These are phyloP conservation scores for Penaeus japonicus DNA, from an alignment of 1,140 invertebrate species.

Conservation along the genomic window DNA sequence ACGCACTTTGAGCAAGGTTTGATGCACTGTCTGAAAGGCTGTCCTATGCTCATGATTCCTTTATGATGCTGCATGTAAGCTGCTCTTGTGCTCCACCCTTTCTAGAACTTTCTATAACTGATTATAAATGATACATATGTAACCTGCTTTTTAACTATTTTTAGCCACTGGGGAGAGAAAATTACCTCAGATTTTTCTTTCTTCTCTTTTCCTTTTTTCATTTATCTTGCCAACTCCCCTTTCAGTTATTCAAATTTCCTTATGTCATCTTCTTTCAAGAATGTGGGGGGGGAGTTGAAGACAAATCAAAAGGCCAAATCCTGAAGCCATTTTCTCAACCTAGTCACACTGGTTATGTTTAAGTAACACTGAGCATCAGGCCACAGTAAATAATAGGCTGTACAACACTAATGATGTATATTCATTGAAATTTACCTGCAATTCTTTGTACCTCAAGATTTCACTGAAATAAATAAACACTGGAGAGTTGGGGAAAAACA, in stretches of 20 bases:
- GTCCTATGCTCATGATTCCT: slow-evolving; percentile 25
- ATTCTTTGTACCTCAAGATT: slow-evolving; percentile 57
- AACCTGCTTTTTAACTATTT: slow-evolving; percentile 34
- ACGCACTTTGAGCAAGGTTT: slow-evolving; percentile 54
- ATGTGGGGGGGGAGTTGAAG: no score
- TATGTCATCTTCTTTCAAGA: no score
- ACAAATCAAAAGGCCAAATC: background rate
- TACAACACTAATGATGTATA: slow-evolving; percentile 56
- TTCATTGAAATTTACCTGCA: slow-evolving; percentile 55
- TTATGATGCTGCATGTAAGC: slow-evolving; percentile 26
- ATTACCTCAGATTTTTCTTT: no score
- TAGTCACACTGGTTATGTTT: slow-evolving; percentile 24
- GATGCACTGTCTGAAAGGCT: slow-evolving; percentile 33
- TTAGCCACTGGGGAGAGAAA: background rate
- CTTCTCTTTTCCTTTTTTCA: no score
- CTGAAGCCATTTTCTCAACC: background rate
- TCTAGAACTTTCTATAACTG: slow-evolving; percentile 17
- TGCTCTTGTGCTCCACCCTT: slow-evolving; percentile 50
- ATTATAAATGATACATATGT: slow-evolving; percentile 23
- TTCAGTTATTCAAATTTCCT: no score
- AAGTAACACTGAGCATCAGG: slow-evolving; percentile 39
- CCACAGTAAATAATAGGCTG: slow-evolving; percentile 54
- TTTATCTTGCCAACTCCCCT: no score
- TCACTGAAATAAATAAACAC: slow-evolving; percentile 40
- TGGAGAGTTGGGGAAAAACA: slow-evolving; percentile 39